Evolutionary conservation across 1,140 invertebrate genomes (phyloP).

Genomic region (Aphelenchoides avenae): DNA sequence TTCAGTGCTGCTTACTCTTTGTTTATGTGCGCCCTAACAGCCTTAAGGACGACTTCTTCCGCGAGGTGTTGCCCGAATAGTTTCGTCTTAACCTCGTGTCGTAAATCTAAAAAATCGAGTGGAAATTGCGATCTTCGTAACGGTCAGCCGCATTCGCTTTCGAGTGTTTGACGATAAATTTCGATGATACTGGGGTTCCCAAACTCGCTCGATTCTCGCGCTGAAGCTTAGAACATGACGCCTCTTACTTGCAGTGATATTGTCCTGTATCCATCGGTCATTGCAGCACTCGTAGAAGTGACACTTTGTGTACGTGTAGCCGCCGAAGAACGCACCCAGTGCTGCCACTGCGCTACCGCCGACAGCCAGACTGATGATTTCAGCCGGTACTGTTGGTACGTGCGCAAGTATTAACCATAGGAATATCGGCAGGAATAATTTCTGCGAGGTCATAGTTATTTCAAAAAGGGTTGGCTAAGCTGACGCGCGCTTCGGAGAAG

Average conservation of each 20-base stretch:
- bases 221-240: background rate
- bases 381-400: too few relatives aligned
- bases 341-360: too few relatives aligned
- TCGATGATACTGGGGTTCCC: too few relatives aligned
- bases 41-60: constrained; percentile 43
- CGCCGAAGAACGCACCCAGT: background rate
- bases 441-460: too few relatives aligned
- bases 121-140: too few relatives aligned
- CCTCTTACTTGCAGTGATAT: constrained; percentile 24
- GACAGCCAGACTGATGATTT: too few relatives aligned
- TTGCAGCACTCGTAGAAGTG: constrained; percentile 42
- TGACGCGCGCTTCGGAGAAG: too few relatives aligned
- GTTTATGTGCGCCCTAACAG: constrained; percentile 56
- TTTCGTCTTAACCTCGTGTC: constrained; percentile 41
- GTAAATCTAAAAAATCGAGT: constrained; percentile 54
- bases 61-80: constrained; percentile 62
- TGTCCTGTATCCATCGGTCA: constrained; percentile 31
- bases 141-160: too few relatives aligned
- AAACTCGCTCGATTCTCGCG: background rate
- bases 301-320: constrained; percentile 64
- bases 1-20: constrained; percentile 33
- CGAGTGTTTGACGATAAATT: too few relatives aligned
- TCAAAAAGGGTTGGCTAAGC: too few relatives aligned
- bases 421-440: too few relatives aligned
- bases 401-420: too few relatives aligned